Percentiles rank a stretch among this genome's conserved stretches.
Evolutionary conservation across 2,113 vertebrate genomes (phyloP).

Genomic region (Pelecanus crispus): DNA sequence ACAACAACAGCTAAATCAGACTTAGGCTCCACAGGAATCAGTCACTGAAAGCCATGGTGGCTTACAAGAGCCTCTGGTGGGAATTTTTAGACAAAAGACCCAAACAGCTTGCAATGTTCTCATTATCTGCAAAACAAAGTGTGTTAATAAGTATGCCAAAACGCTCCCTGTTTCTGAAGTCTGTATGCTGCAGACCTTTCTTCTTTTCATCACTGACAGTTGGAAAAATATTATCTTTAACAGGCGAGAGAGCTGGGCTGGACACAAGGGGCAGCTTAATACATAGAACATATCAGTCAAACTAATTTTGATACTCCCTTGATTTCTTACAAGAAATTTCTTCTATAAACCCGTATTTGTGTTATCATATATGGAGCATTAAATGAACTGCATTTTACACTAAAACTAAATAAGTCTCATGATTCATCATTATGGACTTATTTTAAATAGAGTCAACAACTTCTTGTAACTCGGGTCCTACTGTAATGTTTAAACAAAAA

Average conservation of each 20-base stretch:
- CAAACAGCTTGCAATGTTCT: slow-evolving; percentile 66
- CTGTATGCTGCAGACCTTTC: not conserved
- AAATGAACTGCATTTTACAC: not conserved
- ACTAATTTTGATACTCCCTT: not conserved
- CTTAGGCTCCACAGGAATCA: slow-evolving; percentile 44
- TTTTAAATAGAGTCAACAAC: not conserved
- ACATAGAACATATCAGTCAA: not conserved
- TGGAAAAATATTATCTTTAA: slow-evolving; percentile 37
- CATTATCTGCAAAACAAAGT: slow-evolving; percentile 73
- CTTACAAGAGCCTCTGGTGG: slow-evolving; percentile 48
- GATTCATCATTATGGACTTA: not conserved
- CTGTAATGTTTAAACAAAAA: not conserved
- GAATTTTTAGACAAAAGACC: slow-evolving; percentile 66
- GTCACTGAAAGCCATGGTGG: slow-evolving; percentile 6
- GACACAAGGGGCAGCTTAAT: not conserved
- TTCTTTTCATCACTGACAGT: not conserved
- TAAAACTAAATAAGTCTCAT: not conserved
- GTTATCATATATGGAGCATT: not conserved
- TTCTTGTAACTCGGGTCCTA: not conserved
- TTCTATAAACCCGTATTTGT: not conserved
- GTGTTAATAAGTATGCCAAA: slow-evolving; percentile 50
- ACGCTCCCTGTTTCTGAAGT: slow-evolving; percentile 24
- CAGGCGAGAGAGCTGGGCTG: not conserved
- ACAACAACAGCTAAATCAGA: slow-evolving; percentile 45
- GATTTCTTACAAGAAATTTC: slow-evolving; percentile 2